Base-by-base conservation (phyloP, 1,140 invertebrate species). In the Drosophila repleta region DNA sequence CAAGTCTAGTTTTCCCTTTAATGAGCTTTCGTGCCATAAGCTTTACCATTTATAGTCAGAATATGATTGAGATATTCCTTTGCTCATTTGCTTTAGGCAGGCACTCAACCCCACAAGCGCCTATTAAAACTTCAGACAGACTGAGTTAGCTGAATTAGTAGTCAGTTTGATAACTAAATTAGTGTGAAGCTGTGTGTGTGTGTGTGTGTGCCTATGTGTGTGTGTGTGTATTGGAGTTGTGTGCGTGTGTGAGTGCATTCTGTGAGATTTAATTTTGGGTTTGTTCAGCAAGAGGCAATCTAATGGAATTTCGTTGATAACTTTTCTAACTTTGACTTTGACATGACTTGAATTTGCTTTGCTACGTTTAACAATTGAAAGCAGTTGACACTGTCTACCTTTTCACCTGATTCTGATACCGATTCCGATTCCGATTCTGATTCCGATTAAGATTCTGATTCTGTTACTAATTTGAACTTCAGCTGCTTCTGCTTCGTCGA, bases 401-500 rank as follows among this genome's bases (percentile, higher is more conserved):
- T 74, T 79, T 79, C 77, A 79, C 77, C 77, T 79, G 77, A 79
- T 83, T 69, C 79, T 77, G 78, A 63, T 78, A 69, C 60, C 65
- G 49, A 52, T 60, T 51, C 20, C 17, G 35, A 26, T 29, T 8
- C 58, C 58, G 49, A 60, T 58, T 60, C 15, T 13, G 76, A 79
- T 83, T 69, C 74, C 69, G 79, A 66, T 78, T 74, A 49, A 58
- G 49, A 51, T 60, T 62, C 17, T 32, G 39, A 32, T 35, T 52
- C 11, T 52, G 26, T 37, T 66, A 43, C 26, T 58, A 56, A 53
- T 84, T 84, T 84, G 81, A 84, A 87, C 74, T 85, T 74, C 58
- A 60, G 48, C 66, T 58, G 55, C 53, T 17, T 43, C 55, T 65
- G 35, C 60, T 69, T 66, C 57, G 57, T 68, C 65, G 56, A 43